Base-by-base conservation (phyloP, 2,113 vertebrate species). In the Oncorhynchus clarkii region DNA sequence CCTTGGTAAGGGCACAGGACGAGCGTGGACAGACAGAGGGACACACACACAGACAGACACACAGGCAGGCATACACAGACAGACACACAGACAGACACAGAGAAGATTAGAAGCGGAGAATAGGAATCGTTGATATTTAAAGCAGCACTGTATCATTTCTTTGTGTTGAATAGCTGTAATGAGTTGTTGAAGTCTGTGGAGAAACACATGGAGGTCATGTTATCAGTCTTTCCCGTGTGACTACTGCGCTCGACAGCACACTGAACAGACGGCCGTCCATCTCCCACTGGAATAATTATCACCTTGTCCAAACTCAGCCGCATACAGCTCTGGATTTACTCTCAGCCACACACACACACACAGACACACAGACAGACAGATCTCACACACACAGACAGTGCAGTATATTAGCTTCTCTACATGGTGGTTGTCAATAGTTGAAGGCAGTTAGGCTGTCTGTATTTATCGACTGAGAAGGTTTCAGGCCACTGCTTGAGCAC, bases 251-350 rank as follows among this genome's bases (percentile, higher is more conserved):
- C 9, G 34, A 67, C 74, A 59, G 74, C 60, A 14, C 39, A 11
- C 57, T 24, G 57, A 67, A 59, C 51, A 77, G 67, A 74, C 74
- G 69, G 51, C 62, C 71, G 57, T 72, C 72, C 54, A 45, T 69
- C 75, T 75, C 78, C 75, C 82, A 29, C 72, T 51, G 70, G 77
- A 76, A 75, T 74, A 73, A 72, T 83, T 69, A 83, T 66, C 66
- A 45, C 68, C 82, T 39, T 29, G 76, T 76, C 67, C 67, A 73
- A 31, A 67, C 49, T 26, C 59, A 57, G 45, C 20, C 39, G 9
- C 39, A 45, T 45, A 8, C 27, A 66, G 64, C 54, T 45, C 67
- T 59, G 59, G 67, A 51, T 74, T 77, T n/a, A 11, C 69, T 20
- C 66, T n/a, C 54, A 57, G 7, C 13, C 54, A 7, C 54, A 11